These are phyloP conservation scores for Urocitellus parryii DNA, from an alignment of 2,113 vertebrate genomes.

Conservation along the genomic window DNA sequence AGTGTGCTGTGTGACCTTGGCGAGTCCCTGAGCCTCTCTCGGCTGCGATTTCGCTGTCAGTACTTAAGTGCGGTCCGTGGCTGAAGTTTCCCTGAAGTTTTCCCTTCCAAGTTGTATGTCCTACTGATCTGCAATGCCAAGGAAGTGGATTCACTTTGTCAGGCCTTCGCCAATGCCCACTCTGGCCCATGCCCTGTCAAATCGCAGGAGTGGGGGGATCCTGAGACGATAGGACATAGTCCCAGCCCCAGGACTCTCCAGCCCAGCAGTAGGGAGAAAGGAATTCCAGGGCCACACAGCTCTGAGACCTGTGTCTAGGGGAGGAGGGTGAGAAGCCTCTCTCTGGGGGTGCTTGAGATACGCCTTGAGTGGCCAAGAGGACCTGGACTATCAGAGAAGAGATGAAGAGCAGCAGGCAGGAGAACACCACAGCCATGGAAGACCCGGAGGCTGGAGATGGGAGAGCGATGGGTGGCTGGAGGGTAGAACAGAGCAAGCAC, in stretches of 20 bases:
- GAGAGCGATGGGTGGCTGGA: background rate
- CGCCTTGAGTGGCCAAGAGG: background rate
- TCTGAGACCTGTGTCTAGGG: background rate
- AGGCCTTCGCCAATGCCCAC: background rate
- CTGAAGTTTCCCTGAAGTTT: background rate
- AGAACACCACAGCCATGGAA: accelerated
- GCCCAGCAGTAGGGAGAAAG: background rate
- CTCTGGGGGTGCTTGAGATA: background rate
- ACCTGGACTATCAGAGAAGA: background rate
- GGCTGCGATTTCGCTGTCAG: background rate
- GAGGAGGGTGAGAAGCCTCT: background rate
- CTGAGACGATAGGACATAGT: background rate
- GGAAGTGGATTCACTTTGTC: background rate
- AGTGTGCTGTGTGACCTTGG: background rate
- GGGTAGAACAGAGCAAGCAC: accelerated
- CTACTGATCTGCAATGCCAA: background rate
- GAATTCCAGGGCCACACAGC: background rate
- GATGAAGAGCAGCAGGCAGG: accelerated
- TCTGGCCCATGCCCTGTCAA: background rate
- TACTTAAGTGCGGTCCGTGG: too few relatives aligned
- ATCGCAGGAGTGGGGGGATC: accelerated
- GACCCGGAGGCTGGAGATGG: background rate
- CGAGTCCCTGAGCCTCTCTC: background rate
- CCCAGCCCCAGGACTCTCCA: background rate
- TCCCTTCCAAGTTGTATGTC: background rate